phyloP scores from a whole-genome alignment of 2,888 invertebrate species.

The Merodon equestris region DNA sequence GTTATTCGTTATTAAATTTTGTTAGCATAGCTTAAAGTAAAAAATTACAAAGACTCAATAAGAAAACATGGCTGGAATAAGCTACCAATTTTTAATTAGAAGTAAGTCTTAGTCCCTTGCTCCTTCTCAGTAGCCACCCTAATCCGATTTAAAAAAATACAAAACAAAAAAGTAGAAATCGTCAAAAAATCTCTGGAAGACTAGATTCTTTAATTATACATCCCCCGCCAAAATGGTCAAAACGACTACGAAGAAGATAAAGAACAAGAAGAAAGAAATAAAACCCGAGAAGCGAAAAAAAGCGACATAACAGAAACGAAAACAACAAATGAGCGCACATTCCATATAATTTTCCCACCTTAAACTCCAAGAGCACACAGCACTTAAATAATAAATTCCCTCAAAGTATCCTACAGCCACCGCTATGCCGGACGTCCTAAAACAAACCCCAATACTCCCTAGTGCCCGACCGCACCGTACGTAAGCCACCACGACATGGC shows the following conservation, averaged over 20 bases:
- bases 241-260: constrained; percentile 18
- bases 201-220: constrained; percentile 61
- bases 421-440: constrained; percentile 41
- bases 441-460: constrained; percentile 30
- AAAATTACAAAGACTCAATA: not conserved
- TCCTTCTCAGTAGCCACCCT: constrained; percentile 13
- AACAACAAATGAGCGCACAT: constrained; percentile 60
- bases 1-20: too few species aligned
- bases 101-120: not conserved
- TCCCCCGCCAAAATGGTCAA: constrained; percentile 8
- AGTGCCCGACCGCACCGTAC: not conserved
- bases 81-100: constrained; percentile 19
- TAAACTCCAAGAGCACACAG: constrained; percentile 62
- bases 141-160: constrained; percentile 45
- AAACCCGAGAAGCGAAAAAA: constrained; percentile 4
- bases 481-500: constrained; percentile 17
- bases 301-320: constrained; percentile 16
- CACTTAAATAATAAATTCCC: constrained; percentile 68
- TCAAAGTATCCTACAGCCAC: constrained; percentile 58
- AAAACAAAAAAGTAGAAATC: constrained; percentile 17
- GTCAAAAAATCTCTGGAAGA: constrained; percentile 41
- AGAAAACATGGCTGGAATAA: not conserved
- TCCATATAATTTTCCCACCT: constrained; percentile 67
- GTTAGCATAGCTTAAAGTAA: too few species aligned
- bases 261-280: constrained; percentile 16